Evolutionary conservation across 2,113 vertebrate species (phyloP), one percentile per base, ranked within the genome.

Genomic region (Sporophila hypoxantha): DNA sequence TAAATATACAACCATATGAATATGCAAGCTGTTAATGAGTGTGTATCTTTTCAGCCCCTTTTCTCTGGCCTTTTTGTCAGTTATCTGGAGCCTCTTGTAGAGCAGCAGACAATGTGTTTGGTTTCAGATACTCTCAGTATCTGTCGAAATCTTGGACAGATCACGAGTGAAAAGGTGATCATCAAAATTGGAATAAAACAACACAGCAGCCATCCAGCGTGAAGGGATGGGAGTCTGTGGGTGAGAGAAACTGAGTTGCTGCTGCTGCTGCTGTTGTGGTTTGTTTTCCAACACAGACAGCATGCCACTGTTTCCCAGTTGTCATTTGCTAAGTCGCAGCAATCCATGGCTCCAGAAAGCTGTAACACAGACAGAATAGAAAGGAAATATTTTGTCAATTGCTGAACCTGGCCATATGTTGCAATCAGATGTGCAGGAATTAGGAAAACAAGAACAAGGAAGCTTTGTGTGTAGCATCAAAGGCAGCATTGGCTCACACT

Each of bases 341-440:
- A 1, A 30, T 87, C 73, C 39, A 50, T 41, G 62, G 36, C 80
- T 94, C 69, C 76, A 79, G 74, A 80, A 88, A 67, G 53, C 47
- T 76, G 39, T 92, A 70, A 62, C 1, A 0, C 59, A 30, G 84
- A 76, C 64, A 49, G 53, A 66, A 61, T 11, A 64, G 75, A 65
- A 93, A 74, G 69, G 82, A 94, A 93, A 81, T 77, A 73, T 81
- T 93, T 85, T 92, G 91, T 95, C 78, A 88, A 4, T 90, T 67
- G 91, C 76, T 91, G 83, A 89, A 82, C 65, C 39, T 56, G 62
- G 53, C 82, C 71, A 37, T 93, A 69, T 94, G 93, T 73, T 91
- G 83, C 76, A 82, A 88, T 95, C 88, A 80, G 77, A 92, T 76
- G 67, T 70, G 50, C 78, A 82, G 64, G 87, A 92, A 77, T 85